These are phyloP conservation scores for Apamea crenata DNA, from an alignment of 2,888 invertebrate species.

Conservation along the genomic window DNA sequence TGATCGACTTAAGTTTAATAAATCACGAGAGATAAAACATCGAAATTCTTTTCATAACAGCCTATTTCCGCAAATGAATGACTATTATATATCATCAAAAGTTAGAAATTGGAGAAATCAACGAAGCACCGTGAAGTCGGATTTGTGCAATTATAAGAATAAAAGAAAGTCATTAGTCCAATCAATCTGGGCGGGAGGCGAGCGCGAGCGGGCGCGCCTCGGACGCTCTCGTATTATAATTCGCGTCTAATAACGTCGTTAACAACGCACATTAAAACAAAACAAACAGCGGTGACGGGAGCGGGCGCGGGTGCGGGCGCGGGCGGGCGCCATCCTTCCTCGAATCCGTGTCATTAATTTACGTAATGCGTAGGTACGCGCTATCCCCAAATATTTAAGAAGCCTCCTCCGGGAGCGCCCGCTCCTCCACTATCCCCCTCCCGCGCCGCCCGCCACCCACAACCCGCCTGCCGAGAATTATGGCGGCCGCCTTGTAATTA, in stretches of 20 bases:
- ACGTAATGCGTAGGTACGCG: slow-evolving; percentile 91
- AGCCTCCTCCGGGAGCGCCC: slow-evolving; percentile 90
- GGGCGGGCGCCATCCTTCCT: slow-evolving; percentile 89
- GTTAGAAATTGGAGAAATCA: slow-evolving; percentile 76
- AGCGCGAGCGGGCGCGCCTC: slow-evolving; percentile 63
- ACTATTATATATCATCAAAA: slow-evolving; percentile 79
- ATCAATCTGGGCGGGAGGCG: slow-evolving; percentile 78
- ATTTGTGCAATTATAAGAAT: slow-evolving; percentile 87
- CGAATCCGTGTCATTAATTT: slow-evolving; percentile 91
- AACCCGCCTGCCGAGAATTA: slow-evolving; percentile 90
- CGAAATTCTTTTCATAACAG: slow-evolving; percentile 69
- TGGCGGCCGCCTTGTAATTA: slow-evolving; percentile 92
- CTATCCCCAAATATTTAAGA: slow-evolving; percentile 91
- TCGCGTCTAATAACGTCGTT: slow-evolving; percentile 89
- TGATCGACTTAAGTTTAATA: slow-evolving; percentile 68
- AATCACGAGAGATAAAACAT: slow-evolving; percentile 68
- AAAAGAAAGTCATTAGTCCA: slow-evolving; percentile 88
- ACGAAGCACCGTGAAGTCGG: slow-evolving; percentile 80
- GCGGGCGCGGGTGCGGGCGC: slow-evolving; percentile 69
- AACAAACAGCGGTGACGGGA: slow-evolving; percentile 85
- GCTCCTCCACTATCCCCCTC: slow-evolving; percentile 87
- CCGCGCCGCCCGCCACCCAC: slow-evolving; percentile 78
- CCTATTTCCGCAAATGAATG: slow-evolving; percentile 77
- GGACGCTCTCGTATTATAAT: slow-evolving; percentile 81
- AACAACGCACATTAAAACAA: slow-evolving; percentile 90